These are phyloP conservation scores for Drosophila stalkeri DNA, from an alignment of 2,888 invertebrate species.

Conservation along the genomic window DNA sequence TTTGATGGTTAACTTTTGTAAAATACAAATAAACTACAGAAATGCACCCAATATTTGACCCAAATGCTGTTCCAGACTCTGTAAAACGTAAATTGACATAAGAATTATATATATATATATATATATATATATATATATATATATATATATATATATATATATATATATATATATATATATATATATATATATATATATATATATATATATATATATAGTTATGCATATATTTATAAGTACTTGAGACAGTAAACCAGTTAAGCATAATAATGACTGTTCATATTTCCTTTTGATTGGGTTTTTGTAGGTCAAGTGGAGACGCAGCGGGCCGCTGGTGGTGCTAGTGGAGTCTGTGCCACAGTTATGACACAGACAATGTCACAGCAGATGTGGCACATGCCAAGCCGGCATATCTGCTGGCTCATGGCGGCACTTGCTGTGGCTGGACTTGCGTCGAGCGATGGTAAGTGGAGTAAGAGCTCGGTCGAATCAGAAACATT, in stretches of 20 bases:
- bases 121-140: no score
- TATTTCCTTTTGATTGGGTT: constrained; percentile 28
- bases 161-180: neutral
- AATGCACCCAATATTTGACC: neutral
- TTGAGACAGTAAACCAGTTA: constrained; percentile 51
- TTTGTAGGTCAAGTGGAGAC: constrained; percentile 70
- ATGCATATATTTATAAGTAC: neutral
- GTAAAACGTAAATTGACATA: neutral
- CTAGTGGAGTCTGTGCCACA: constrained; percentile 24
- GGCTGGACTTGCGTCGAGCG: constrained; percentile 38
- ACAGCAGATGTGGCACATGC: constrained; percentile 25
- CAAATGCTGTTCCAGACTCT: constrained; percentile 8
- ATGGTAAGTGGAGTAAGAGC: constrained; percentile 60
- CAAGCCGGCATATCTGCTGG: constrained; percentile 63
- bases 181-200: no score
- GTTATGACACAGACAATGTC: constrained; percentile 71
- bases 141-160: neutral
- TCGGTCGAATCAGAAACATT: neutral
- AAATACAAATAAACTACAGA: neutral
- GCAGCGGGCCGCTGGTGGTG: constrained; percentile 20
- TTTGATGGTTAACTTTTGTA: neutral
- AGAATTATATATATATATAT: neutral
- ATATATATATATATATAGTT: neutral
- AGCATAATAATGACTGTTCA: constrained; percentile 66
- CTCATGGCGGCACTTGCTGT: constrained; percentile 65